phyloP scores from a whole-genome alignment of 1,140 invertebrate genomes.

The Chionoecetes opilio region DNA sequence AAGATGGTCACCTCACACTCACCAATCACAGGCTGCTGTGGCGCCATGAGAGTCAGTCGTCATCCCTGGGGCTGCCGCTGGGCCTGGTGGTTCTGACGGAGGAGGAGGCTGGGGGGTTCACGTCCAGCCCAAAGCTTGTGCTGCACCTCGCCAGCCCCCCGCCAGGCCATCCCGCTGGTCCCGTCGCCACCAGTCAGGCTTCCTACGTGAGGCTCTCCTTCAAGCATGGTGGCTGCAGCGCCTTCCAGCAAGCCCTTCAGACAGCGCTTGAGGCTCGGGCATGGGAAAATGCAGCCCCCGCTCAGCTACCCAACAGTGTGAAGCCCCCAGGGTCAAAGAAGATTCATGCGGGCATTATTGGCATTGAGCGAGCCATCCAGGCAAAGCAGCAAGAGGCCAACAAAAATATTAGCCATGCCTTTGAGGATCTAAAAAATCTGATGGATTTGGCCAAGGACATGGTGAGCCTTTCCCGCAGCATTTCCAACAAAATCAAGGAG shows the following conservation, averaged over 20 bases:
- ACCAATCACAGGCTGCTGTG: slow-evolving; percentile 93
- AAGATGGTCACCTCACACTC: slow-evolving; percentile 91
- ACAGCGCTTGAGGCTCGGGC: slow-evolving; percentile 84
- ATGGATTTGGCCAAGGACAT: slow-evolving; percentile 99
- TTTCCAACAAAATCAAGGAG: slow-evolving; percentile 96
- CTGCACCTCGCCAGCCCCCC: slow-evolving; percentile 89
- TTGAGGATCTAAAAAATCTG: slow-evolving; percentile 96
- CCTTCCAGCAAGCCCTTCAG: slow-evolving; percentile 86
- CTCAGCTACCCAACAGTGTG: slow-evolving; percentile 81
- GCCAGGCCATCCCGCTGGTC: slow-evolving; percentile 89
- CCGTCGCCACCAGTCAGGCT: slow-evolving; percentile 88
- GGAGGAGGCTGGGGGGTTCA: slow-evolving; percentile 92
- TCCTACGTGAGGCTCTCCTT: slow-evolving; percentile 95
- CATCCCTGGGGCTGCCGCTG: slow-evolving; percentile 88
- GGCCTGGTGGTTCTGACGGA: slow-evolving; percentile 90
- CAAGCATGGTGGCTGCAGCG: slow-evolving; percentile 90
- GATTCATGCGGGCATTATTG: slow-evolving; percentile 91
- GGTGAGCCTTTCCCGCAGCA: slow-evolving; percentile 95
- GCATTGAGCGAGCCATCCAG: slow-evolving; percentile 96
- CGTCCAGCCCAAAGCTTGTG: slow-evolving; percentile 91
- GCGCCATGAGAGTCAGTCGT: slow-evolving; percentile 89
- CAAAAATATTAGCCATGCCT: slow-evolving; percentile 95
- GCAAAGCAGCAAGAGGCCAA: slow-evolving; percentile 95
- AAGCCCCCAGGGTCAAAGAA: slow-evolving; percentile 68
- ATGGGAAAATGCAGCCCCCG: slow-evolving; percentile 84